Evolutionary conservation across 2,888 invertebrate species (phyloP), one percentile per base, ranked within the genome.

Genomic region (Xestia rhomboidea): DNA sequence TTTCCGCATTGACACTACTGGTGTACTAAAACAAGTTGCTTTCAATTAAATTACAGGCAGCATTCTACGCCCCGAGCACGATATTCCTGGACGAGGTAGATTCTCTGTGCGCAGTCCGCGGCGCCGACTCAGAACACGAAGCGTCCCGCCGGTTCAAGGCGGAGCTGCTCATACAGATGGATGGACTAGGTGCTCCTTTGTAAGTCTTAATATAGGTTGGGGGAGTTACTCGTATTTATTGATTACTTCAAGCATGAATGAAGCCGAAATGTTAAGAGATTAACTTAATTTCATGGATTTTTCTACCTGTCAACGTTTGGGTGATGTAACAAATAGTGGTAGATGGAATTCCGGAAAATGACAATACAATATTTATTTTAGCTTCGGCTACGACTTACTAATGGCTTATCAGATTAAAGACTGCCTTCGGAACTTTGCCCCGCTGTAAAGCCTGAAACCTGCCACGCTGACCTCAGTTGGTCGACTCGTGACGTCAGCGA

Each of bases 11-110:
- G 21, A 7, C 7, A 46, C 46, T 6, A 46, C 18, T 46, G 46
- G 8, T 49, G 8, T 1, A 49, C 49, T 49, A 49, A n/a, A n/a
- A n/a, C n/a, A n/a, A n/a, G n/a, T n/a, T 24, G 5, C 27, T 57
- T n/a, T n/a, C 1, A 27, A 18, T 64, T 18, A 51, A 7, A 34
- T 92, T 89, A 0, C 93, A 98, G 98, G 98, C 99, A 0, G 96
- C 98, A 10, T 98, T 98, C 94, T 98, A 99, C 96, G 98, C 99
- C 1, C 99, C 99, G 0, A 98, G 98, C 90, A 99, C 99, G 24
- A 99, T 99, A 89, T 99, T 99, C 92, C 98, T 99, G 76, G 99
- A 99, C 92, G 99, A 99, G 93, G 98, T 99, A 84, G 99, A 99
- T 94, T 98, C 98, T 0, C 94, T 99, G 73, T 98, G 98, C 89